These are phyloP conservation scores for Dryobates pubescens DNA, from an alignment of 2,797 vertebrate genomes.

Conservation along the genomic window DNA sequence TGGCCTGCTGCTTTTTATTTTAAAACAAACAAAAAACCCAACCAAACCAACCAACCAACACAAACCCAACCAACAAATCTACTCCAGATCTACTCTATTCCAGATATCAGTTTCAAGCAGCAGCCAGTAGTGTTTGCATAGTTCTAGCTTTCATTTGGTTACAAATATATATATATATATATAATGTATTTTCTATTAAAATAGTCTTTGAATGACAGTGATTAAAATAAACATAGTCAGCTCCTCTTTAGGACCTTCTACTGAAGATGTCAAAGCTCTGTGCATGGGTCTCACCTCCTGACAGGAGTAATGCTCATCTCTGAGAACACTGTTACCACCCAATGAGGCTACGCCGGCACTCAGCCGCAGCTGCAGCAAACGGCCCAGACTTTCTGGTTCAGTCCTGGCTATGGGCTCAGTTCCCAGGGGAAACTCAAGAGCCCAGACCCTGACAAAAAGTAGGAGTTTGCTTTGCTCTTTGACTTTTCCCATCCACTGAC, in stretches of 20 bases:
- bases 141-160: conserved; percentile 62
- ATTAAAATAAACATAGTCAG: background rate
- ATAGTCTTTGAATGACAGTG: conserved; percentile 10
- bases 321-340: background rate
- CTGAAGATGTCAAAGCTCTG: background rate
- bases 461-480: background rate
- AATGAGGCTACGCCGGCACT: fast-evolving
- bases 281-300: background rate
- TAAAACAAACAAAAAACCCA: background rate
- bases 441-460: background rate
- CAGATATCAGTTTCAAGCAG: conserved; percentile 28
- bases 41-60: background rate
- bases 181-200: conserved; percentile 8
- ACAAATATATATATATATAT: conserved; percentile 7
- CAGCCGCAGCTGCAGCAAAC: background rate
- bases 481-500: background rate
- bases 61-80: background rate
- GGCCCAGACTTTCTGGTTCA: background rate
- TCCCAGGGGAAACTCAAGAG: background rate
- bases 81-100: conserved; percentile 5
- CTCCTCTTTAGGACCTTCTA: background rate
- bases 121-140: conserved; percentile 62
- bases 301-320: background rate
- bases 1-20: background rate
- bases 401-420: background rate